Evolutionary conservation across 1,140 invertebrate species (phyloP), one percentile per base, ranked within the genome.

Genomic region (Eriocheir sinensis): DNA sequence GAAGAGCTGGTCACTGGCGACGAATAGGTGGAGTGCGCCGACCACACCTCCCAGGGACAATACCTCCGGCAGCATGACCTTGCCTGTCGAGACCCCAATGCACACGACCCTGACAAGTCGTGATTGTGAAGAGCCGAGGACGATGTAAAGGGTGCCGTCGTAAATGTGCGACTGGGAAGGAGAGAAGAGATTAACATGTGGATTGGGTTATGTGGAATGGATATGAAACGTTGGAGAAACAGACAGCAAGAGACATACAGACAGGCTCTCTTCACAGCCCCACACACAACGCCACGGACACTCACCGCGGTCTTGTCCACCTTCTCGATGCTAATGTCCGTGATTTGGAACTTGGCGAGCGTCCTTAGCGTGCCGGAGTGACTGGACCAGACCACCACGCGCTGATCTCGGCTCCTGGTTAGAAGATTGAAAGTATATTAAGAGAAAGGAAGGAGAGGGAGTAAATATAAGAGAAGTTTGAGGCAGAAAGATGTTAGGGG

Each of bases 91-190:
- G 2, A 92, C 12, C 40, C 85, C 83, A 36, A 92, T 36, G 40
- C 91, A 92, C 12, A 92, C 91, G 17, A 92, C 83, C 30, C 79
- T 53, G n/a, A 92, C 91, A 36, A 92, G 15, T 21, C 91, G 36
- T 17, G 91, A 92, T 9, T 15, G 17, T 0, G 91, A 92, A 1
- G 91, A 92, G 0, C 91, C 91, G n/a, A 92, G 91, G 44, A 81
- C 91, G 4, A 92, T 27, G 40, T 34, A 36, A 0, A 92, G 38
- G n/a, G 48, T 85, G 0, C 44, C 80, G 6, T 36, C 21, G 40
- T 92, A 9, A 0, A 85, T 6, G 4, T 44, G 38, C 15, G 91
- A 38, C 80, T 83, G 91, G 40, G 40, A 17, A 2, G 41, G 21
- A 40, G 15, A 85, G 30, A 12, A 85, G 2, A 3, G 81, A 3